Percentiles rank a stretch among this genome's conserved stretches.
Evolutionary conservation across 2,797 vertebrate species (phyloP).

Genomic region (Scarus forsteni): DNA sequence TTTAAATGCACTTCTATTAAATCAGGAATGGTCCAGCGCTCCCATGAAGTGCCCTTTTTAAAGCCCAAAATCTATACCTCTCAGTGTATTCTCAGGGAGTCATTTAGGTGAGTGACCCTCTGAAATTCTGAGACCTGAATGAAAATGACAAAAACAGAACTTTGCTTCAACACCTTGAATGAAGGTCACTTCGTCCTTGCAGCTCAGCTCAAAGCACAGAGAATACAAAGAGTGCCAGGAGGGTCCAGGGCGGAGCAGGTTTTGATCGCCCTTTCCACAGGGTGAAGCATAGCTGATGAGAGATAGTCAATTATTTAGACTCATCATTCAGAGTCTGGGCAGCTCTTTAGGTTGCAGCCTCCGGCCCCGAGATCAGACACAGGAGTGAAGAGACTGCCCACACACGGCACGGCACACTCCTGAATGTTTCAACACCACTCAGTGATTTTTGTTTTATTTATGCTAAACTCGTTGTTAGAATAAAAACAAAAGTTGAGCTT

Average conservation of each 20-base stretch:
- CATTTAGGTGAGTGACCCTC: slow-evolving; percentile 19
- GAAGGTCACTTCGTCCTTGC: slow-evolving; percentile 41
- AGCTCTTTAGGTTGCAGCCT: slow-evolving; percentile 27
- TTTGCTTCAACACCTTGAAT: neutral
- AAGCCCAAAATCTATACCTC: neutral
- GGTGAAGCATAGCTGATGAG: slow-evolving; percentile 27
- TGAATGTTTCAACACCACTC: slow-evolving; percentile 55
- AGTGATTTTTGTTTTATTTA: slow-evolving; percentile 48
- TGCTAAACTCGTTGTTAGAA: neutral
- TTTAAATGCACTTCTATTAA: neutral
- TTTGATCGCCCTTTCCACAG: slow-evolving; percentile 20
- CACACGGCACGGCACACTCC: slow-evolving; percentile 3
- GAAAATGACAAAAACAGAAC: slow-evolving; percentile 12
- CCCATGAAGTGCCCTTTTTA: neutral
- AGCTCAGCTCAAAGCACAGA: slow-evolving; percentile 16
- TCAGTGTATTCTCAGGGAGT: slow-evolving; percentile 2
- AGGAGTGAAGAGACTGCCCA: neutral
- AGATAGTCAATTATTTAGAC: slow-evolving; percentile 63
- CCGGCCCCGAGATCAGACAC: slow-evolving; percentile 15
- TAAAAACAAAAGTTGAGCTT: too few relatives aligned
- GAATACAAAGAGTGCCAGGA: slow-evolving; percentile 14
- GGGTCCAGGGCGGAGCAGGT: neutral
- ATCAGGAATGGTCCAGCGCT: neutral
- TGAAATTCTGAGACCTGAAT: slow-evolving; percentile 4
- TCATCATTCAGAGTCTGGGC: slow-evolving; percentile 36